Percentiles rank a stretch among this genome's conserved stretches.
Conservation (phyloP, 64 coral and sea anemone species). For the Dendronephthya gigantea region DNA sequence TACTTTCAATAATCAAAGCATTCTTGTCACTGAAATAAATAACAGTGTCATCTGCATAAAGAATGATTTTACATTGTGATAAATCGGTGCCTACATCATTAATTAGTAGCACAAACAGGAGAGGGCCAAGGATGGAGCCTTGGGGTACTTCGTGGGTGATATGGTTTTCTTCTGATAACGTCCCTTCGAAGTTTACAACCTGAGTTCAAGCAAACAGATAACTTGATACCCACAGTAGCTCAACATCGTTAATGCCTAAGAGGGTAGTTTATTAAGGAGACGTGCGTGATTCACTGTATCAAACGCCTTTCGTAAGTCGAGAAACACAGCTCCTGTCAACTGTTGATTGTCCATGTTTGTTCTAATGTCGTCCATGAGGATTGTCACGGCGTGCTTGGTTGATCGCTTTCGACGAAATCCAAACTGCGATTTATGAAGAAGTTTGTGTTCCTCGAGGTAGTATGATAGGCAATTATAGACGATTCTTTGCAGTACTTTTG, state of each 20-base stretch:
- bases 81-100: neutral
- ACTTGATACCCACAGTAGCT: neutral
- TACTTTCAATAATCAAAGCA: conserved; percentile 11
- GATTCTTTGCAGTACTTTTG: neutral
- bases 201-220: neutral
- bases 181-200: neutral
- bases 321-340: neutral
- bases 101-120: neutral
- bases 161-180: neutral
- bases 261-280: neutral
- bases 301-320: conserved; percentile 1
- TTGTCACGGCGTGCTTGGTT: conserved; percentile 23
- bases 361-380: conserved; percentile 10
- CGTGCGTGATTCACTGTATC: neutral
- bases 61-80: neutral
- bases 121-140: conserved; percentile 10
- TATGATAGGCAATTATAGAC: neutral
- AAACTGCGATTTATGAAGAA: conserved; percentile 18
- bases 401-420: conserved; percentile 24
- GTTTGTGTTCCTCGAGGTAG: neutral
- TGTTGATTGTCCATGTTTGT: conserved; percentile 2
- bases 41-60: neutral
- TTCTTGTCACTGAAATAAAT: neutral
- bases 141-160: conserved; percentile 8
- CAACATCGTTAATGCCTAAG: neutral